Evolutionary conservation across 2,888 invertebrate genomes (phyloP), one percentile per base, ranked within the genome.

Genomic region (Diloba caeruleocephala): DNA sequence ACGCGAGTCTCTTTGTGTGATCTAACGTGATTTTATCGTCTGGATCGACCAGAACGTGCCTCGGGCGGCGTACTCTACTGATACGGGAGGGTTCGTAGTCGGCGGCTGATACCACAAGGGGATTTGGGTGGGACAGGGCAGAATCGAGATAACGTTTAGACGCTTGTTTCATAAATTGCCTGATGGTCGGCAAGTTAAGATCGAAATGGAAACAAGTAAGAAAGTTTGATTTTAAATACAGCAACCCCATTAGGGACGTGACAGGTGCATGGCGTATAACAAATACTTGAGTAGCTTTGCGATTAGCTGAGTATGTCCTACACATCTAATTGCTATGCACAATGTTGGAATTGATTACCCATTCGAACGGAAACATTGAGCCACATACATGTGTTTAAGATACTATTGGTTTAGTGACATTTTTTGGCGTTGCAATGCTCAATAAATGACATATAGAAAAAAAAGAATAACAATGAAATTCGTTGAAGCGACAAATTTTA

Each of bases 391-490:
- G 10, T 49, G 13, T 25, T 36, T 14, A 14, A 19, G 19, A 12
- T 43, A 17, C n/a, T 12, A 50, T 50, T 50, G 42, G 50, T 42
- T 34, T 12, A 34, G n/a, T 10, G 10, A 39, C 10, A 13, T 31
- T 39, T 19, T 45, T 50, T 21, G 8, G 42, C 45, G 10, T 10
- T 31, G 42, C 14, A 42, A 49, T 33, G 9, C 23, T 23, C 9
- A 23, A 32, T 43, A 43, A 36, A 29, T 10, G 29, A 34, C 14
- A 46, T 14, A 12, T 41, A 51, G 39, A 51, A 43, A 46, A 65
- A 63, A 33, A 39, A 29, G 15, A 28, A 33, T 32, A 33, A 50
- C 45, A 38, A 38, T 33, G 12, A 34, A 38, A 28, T 33, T 29
- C 25, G 15, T 42, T 37, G 15, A 14, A 52, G 25, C 10, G n/a